Base-by-base conservation (phyloP, 2,888 invertebrate genomes). In the Abscondita cerata region DNA sequence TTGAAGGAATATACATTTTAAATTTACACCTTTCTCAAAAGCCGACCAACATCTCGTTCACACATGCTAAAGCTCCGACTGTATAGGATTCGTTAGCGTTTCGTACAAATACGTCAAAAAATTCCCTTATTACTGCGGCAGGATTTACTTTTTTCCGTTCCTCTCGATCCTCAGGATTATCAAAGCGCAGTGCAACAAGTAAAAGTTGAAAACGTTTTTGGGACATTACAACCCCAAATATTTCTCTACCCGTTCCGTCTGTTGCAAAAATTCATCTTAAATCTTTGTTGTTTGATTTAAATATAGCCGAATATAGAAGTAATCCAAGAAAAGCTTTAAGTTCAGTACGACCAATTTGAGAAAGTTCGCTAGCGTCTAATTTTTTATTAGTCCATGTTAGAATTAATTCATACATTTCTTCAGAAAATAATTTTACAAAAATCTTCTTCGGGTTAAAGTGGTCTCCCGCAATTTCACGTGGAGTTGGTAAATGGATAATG, bases 51-150 rank as follows among this genome's bases (percentile, higher is more conserved):
- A 53, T 53, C 25, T 40, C 25, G n/a, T 41, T 15, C 15, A 40
- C 13, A 8, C 13, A 13, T 2, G 40, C 40, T 11, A n/a, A 36
- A 9, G 12, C 16, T 2, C 50, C n/a, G 1, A 50, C 4, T 33
- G 25, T 15, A 57, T 57, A 60, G 31, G 19, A 48, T 13, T 51
- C 54, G 33, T 57, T 51, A 52, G 52, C 62, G 46, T 66, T 64
- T 55, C 34, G 19, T 12, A 59, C 54, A 36, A 65, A 62, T 13
- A 18, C 41, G 16, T 59, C 53, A 34, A 53, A 60, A 44, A 64
- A 51, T 46, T 33, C 52, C 25, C 57, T 20, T 18, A 64, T 52
- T 33, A 62, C 52, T 38, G 65, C 63, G 34, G 46, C 19, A 9
- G 34, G 47, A 55, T 47, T 47, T 16, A 13, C 16, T 44, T 33